Base-by-base conservation (phyloP, 2,888 invertebrate species). In the Eupithecia vulgata region DNA sequence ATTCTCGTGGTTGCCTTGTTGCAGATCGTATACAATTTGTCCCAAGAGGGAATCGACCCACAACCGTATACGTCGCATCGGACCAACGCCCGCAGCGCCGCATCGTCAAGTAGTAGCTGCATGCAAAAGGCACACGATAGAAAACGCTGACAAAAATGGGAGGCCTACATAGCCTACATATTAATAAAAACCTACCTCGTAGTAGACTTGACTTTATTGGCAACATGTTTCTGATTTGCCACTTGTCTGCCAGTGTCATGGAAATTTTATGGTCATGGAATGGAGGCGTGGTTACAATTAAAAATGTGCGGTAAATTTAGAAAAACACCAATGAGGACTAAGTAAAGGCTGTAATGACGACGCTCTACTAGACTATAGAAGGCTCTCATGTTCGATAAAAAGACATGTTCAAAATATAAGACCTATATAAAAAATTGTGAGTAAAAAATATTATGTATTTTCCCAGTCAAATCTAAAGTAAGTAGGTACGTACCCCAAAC, bases 361-460 rank as follows among this genome's bases (percentile, higher is more conserved):
- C 21, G 10, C n/a, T 48, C 30, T 30, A 30, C 10, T 48, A 48
- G 21, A 48, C n/a, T 3, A 4, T 48, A 2, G n/a, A 45, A 45
- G 5, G 21, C 21, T 10, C 6, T n/a, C n/a, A 21, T 30, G 30
- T 48, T 48, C n/a, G 10, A 45, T 17, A 45, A 17, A 17, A 45
- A 17, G 17, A 0, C 13, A 0, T 5, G 5, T n/a, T 45, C 17
- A 2, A 1, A 42, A 0, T 5, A 17, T 42, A 5, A 0, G 3
- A 13, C 1, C 3, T 17, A 30, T 5, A 13, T 6, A 42, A 42
- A 42, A 42, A 17, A 0, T n/a, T 17, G 15, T 1, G 42, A 42
- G 15, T 5, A 15, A 5, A 17, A 48, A 8, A 48, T n/a, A n/a
- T 45, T 6, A 45, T n/a, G 48, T 2, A n/a, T 48, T 48, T 48